Conservation (phyloP, 1,140 invertebrate genomes). For the Drusus annulatus region DNA sequence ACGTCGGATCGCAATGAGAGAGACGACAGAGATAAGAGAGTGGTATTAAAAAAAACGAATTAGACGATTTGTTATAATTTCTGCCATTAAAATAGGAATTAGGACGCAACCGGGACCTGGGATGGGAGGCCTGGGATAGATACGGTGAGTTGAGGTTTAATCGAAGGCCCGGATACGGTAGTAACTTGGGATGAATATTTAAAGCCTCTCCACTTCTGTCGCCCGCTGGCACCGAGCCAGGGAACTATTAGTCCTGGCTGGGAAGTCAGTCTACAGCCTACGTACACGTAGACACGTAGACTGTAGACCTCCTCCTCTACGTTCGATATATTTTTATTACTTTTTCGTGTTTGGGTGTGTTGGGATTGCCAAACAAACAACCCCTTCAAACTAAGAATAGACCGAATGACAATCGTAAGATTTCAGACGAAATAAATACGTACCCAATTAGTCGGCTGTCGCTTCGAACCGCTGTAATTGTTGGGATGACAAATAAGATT, state of each 20-base stretch:
- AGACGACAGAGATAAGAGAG: too few relatives aligned
- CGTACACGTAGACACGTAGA: neutral
- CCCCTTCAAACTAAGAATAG: neutral
- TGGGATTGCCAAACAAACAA: constrained; percentile 11
- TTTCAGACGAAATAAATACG: constrained; percentile 18
- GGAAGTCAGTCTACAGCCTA: neutral
- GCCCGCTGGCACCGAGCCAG: constrained; percentile 21
- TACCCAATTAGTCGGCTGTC: neutral
- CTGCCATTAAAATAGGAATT: too few relatives aligned
- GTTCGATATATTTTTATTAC: too few relatives aligned
- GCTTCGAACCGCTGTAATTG: constrained; percentile 7
- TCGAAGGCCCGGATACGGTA: constrained; percentile 7
- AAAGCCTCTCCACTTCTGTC: constrained; percentile 20
- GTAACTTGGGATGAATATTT: constrained; percentile 34
- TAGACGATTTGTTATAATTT: too few relatives aligned
- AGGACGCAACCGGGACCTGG: too few relatives aligned
- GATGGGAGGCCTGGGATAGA: too few relatives aligned
- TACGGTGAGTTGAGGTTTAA: neutral
- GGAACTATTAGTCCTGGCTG: neutral
- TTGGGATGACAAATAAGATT: constrained; percentile 13
- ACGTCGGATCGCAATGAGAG: too few relatives aligned
- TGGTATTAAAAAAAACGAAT: too few relatives aligned
- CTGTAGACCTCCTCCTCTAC: too few relatives aligned
- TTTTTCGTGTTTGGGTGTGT: neutral
- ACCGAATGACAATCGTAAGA: constrained; percentile 13